These are phyloP conservation scores for Drosophila lacicola DNA, from an alignment of 2,888 invertebrate genomes.

Conservation along the genomic window DNA sequence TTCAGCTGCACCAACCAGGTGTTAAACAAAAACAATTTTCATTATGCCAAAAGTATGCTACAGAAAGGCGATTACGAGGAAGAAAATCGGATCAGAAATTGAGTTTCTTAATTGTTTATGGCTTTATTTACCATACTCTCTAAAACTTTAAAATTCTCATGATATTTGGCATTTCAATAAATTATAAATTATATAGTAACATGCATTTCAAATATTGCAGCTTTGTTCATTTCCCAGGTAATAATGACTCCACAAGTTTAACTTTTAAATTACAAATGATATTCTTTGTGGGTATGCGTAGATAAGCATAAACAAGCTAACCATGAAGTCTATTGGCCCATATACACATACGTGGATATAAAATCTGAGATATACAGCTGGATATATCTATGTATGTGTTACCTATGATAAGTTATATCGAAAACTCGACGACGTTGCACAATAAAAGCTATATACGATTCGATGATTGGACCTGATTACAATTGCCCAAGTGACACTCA, in stretches of 20 bases:
- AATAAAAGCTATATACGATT: neutral
- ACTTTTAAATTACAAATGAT: neutral
- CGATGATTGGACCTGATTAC: neutral
- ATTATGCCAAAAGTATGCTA: slow-evolving; percentile 14
- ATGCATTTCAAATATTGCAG: too few species aligned
- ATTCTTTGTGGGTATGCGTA: slow-evolving; percentile 9
- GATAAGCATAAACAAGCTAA: slow-evolving; percentile 30
- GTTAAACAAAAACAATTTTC: neutral
- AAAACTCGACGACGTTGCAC: slow-evolving; percentile 4
- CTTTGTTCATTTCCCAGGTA: too few species aligned
- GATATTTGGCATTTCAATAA: neutral
- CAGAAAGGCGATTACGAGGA: neutral
- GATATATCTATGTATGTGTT: slow-evolving; percentile 25
- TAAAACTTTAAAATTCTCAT: too few species aligned
- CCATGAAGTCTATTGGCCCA: slow-evolving; percentile 28
- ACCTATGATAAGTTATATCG: slow-evolving; percentile 15
- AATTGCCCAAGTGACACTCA: neutral
- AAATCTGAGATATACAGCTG: slow-evolving; percentile 30
- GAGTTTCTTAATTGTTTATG: too few species aligned
- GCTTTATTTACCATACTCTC: too few species aligned
- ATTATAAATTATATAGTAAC: neutral
- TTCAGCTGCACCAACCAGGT: slow-evolving; percentile 9
- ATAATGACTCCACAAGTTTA: neutral
- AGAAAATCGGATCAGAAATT: too few species aligned
- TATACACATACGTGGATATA: slow-evolving; percentile 20